Conservation (phyloP, 23 tunicate genomes). For the Aplidium turbinatum region DNA sequence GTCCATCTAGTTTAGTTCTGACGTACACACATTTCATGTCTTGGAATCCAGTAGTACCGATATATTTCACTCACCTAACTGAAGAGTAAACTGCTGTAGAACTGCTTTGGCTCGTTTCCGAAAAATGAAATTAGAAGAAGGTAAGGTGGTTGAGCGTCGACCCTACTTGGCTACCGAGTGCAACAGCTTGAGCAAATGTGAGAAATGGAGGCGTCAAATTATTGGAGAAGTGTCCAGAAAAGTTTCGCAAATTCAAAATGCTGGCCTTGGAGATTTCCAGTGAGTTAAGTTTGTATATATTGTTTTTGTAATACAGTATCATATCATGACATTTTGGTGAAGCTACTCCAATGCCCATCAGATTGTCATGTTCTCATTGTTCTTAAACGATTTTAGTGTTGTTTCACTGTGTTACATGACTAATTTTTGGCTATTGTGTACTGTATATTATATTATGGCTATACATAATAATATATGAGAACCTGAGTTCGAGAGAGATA, state of each 20-base stretch:
- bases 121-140: constrained; percentile 96
- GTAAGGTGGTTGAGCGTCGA: constrained; percentile 77
- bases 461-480: no score
- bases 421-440: no score
- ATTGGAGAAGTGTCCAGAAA: constrained; percentile 94
- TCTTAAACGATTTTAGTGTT: no score
- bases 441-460: no score
- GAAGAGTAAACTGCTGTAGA: constrained; percentile 21
- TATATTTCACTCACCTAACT: neutral
- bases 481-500: no score
- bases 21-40: no score
- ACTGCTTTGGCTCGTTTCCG: constrained; percentile 98
- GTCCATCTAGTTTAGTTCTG: no score
- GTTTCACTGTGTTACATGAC: no score
- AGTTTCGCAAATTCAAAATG: constrained; percentile 99
- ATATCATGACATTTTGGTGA: no score
- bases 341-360: no score
- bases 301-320: neutral
- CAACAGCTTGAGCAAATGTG: constrained; percentile 71
- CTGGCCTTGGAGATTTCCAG: constrained; percentile 94
- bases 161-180: constrained; percentile 95
- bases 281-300: constrained; percentile 18
- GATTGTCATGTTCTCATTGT: no score
- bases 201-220: constrained; percentile 96
- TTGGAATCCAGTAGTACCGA: neutral